Conservation (phyloP, 2,888 invertebrate species). For the Drosophila mercatorum region DNA sequence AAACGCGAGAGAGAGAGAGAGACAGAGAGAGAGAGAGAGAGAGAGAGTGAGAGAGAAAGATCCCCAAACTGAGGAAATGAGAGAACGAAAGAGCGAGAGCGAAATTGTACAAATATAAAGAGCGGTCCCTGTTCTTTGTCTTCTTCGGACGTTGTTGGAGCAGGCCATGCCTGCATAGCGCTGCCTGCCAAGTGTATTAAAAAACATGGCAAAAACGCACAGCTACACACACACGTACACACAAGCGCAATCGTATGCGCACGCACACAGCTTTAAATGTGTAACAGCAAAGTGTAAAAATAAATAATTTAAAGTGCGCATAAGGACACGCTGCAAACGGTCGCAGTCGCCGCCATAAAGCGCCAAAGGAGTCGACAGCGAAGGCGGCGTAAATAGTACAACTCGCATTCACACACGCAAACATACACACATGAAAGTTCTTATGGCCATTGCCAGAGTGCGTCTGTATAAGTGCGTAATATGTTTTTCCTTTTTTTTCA, state of each 20-base stretch:
- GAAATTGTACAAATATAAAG: conserved; percentile 66
- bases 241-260: conserved; percentile 19
- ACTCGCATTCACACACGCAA: conserved; percentile 39
- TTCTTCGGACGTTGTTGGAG: conserved; percentile 34
- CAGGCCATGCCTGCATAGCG: conserved; percentile 48
- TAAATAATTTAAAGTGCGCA: conserved; percentile 81
- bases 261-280: conserved; percentile 67
- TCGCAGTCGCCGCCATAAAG: conserved; percentile 68
- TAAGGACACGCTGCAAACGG: conserved; percentile 77
- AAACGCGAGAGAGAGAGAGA: conserved; percentile 9
- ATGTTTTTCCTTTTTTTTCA: conserved; percentile 49
- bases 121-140: conserved; percentile 50
- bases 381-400: conserved; percentile 67
- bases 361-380: conserved; percentile 58
- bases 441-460: conserved; percentile 40
- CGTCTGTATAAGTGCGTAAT: conserved; percentile 52
- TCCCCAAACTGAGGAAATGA: conserved; percentile 15
- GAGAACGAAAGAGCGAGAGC: conserved; percentile 28
- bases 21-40: conserved; percentile 4
- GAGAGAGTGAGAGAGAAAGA: conserved; percentile 15
- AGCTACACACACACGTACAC: conserved; percentile 29
- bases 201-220: conserved; percentile 39
- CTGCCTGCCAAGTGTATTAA: conserved; percentile 66
- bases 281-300: conserved; percentile 81
- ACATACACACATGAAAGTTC: conserved; percentile 22